Evolutionary conservation across 2,888 invertebrate species (phyloP), one percentile per base, ranked within the genome.

Genomic region (Galerucella pusilla): DNA sequence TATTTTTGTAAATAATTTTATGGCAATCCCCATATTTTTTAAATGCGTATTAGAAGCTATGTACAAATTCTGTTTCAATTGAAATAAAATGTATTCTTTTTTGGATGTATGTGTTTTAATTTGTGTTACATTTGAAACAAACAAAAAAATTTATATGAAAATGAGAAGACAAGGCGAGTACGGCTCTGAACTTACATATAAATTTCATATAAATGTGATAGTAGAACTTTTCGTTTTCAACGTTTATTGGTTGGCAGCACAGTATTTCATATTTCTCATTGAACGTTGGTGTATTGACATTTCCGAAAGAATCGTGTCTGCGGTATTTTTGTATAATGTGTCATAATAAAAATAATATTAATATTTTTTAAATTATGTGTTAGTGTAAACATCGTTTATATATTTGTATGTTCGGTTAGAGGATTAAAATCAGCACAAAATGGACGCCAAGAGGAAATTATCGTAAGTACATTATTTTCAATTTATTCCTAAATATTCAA

Each of bases 371-470:
- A 75, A 66, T 74, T 69, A 77, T 78, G 78, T 77, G 75, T 71
- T 77, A 74, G 75, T 78, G 73, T 73, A 74, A 63, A 66, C 71
- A 74, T 71, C 20, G 46, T 45, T 66, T 28, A 45, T 75, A 64
- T 71, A 67, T 61, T 76, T 80, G 78, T 75, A 80, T 79, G 80
- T 76, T 71, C 74, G 49, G 59, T 72, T 73, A 74, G 57, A 73
- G 75, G 71, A 73, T 63, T 59, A 74, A 72, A 75, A 63, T 20
- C 65, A 75, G 77, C 78, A 75, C 76, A 80, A 80, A 76, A 80
- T 80, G 80, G 80, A 80, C 75, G 80, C 80, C 76, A 80, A 78
- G 78, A 77, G 82, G 72, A 82, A 82, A 81, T 77, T 82, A 78
- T 82, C 82, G 82, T 82, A 77, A 82, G 81, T 82, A 72, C 35